A percentile compares a stretch with the other conserved stretches of the same genome.
These are phyloP conservation scores for Diploscapter pachys DNA, from an alignment of 1,140 invertebrate genomes.

Conservation along the genomic window DNA sequence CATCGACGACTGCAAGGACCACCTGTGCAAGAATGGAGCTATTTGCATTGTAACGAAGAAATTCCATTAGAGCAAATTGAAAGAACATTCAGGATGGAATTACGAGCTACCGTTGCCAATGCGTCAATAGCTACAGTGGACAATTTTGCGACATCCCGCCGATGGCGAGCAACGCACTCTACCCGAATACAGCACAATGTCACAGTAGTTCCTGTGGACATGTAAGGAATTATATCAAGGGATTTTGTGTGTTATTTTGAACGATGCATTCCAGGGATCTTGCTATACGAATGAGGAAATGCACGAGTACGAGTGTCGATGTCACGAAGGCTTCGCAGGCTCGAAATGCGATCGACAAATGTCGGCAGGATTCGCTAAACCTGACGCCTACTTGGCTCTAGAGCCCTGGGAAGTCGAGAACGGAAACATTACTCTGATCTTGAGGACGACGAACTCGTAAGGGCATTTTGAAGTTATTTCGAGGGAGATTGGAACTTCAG, in stretches of 20 bases:
- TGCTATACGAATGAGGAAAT: conserved; percentile 68
- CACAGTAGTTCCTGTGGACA: conserved; percentile 94
- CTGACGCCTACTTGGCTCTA: conserved; percentile 83
- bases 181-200: conserved; percentile 79
- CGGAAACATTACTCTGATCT: conserved; percentile 87
- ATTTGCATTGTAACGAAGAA: conserved; percentile 66
- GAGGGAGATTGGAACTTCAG: conserved; percentile 29
- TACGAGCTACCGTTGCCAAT: conserved; percentile 70
- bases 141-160: conserved; percentile 91
- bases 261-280: conserved; percentile 37
- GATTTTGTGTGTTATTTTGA: not conserved
- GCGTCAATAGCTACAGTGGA: conserved; percentile 83
- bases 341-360: conserved; percentile 90
- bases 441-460: conserved; percentile 69
- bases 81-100: conserved; percentile 34
- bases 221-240: conserved; percentile 65
- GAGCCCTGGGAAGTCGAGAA: conserved; percentile 64
- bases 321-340: conserved; percentile 80
- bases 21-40: conserved; percentile 85
- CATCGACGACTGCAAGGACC: conserved; percentile 82
- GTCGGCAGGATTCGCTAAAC: conserved; percentile 75
- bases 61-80: conserved; percentile 5
- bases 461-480: not conserved
- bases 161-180: conserved; percentile 75
- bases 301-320: conserved; percentile 81